Base-by-base conservation (phyloP, 2,888 invertebrate species). In the Caenorhabditis afra region DNA sequence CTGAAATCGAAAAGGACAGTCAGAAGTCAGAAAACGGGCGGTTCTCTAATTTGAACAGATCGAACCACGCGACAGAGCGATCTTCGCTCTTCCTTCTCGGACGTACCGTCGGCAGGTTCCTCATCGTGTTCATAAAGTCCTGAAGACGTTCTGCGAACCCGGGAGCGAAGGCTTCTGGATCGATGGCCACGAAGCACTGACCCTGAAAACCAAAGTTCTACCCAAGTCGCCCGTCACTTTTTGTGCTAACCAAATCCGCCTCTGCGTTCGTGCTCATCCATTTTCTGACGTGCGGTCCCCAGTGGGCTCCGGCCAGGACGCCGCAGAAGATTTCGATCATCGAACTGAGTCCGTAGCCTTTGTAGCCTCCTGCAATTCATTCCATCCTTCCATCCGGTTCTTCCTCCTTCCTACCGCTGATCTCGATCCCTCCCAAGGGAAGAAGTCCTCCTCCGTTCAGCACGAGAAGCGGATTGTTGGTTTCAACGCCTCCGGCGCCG, bases 261-360 rank as follows among this genome's bases (percentile, higher is more conserved):
- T 93, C 92, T 0, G 91, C 92, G 3, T 93, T 91, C 0, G 92
- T 91, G 0, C 93, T 93, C 62, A 92, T 92, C 96, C 96, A 96
- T 65, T 93, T 93, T 1, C 96, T 93, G 7, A 97, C 92, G 86
- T 94, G 93, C 20, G 94, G 94, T 0, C 95, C 95, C 89, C 94
- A 95, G 0, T 93, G 92, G 0, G 94, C 91, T 18, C 93, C 94
- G 91, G 88, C 87, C 67, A 94, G 92, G 23, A 97, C 93, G n/a
- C 96, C 96, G 88, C 94, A 94, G 78, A 97, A 93, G 1, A 95
- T 92, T 87, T 97, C 97, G 3, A 96, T 95, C 93, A 96, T 93
- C 62, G 94, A 93, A 0, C 93, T 94, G 14, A 96, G 91, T 0
- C 96, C 96, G 87, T 93, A 95, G 0, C 96, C 96, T 90, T 97